These are phyloP conservation scores for Xestia xanthographa DNA, from an alignment of 2,888 invertebrate genomes.

Conservation along the genomic window DNA sequence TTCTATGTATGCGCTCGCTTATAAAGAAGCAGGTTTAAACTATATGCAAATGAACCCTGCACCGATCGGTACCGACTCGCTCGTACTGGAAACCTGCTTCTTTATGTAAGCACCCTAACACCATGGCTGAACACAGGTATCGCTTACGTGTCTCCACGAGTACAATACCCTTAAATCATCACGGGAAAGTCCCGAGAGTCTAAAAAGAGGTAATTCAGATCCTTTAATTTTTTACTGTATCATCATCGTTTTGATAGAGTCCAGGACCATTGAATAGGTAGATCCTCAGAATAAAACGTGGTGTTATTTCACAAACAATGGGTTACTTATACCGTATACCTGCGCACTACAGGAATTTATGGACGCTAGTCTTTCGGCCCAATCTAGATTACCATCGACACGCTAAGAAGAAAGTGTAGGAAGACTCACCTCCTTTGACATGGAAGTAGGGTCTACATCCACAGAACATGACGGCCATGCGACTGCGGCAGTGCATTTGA, in stretches of 20 bases:
- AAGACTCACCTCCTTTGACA: constrained; percentile 82
- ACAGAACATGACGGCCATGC: constrained; percentile 88
- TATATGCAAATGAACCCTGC: no score
- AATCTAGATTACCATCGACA: not conserved
- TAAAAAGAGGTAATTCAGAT: not conserved
- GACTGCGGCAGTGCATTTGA: constrained; percentile 89
- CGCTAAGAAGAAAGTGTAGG: not conserved
- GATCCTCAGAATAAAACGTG: not conserved
- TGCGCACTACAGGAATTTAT: not conserved
- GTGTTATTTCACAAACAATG: not conserved
- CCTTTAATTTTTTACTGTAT: not conserved
- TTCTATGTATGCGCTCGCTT: no score
- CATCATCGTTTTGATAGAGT: not conserved
- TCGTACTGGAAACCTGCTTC: no score
- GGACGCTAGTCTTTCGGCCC: not conserved
- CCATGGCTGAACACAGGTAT: not conserved
- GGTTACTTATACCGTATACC: not conserved
- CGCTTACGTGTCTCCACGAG: not conserved
- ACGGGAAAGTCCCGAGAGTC: not conserved
- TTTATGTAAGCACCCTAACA: no score
- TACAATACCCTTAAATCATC: not conserved
- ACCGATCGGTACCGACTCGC: no score
- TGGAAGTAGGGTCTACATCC: constrained; percentile 90
- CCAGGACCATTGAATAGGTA: not conserved
- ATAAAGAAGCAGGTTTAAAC: no score